Evolutionary conservation across 2,797 vertebrate genomes (phyloP).

Genomic region (Acomys russatus): DNA sequence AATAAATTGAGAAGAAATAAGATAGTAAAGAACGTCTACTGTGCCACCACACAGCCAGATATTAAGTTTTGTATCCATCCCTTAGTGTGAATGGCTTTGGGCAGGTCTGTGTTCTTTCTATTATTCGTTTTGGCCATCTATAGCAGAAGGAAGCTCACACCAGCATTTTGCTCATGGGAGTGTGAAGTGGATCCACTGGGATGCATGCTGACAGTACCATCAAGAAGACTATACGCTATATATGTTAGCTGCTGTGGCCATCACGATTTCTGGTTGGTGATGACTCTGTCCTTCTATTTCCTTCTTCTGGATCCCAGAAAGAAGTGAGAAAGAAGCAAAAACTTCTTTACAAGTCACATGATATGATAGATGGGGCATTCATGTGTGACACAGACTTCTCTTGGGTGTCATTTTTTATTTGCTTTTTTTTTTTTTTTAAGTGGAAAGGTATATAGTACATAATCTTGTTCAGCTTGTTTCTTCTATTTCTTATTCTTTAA

Average conservation of each 20-base stretch:
- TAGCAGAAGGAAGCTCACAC: neutral
- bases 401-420: neutral
- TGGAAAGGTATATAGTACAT: neutral
- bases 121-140: neutral
- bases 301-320: neutral
- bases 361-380: neutral
- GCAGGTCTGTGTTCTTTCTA: neutral
- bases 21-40: neutral
- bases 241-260: neutral
- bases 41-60: neutral
- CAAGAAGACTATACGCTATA: rapidly evolving
- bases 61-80: neutral
- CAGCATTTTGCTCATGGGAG: neutral
- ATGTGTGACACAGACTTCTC: neutral
- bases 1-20: neutral
- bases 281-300: neutral
- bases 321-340: neutral
- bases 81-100: neutral
- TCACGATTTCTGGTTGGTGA: neutral
- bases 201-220: too few relatives aligned
- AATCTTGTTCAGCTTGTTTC: neutral
- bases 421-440: neutral
- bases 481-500: neutral
- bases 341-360: neutral
- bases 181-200: neutral